A percentile compares a stretch with the other conserved stretches of the same genome.
These are phyloP conservation scores for Apomyelois bistriatella DNA, from an alignment of 2,888 invertebrate genomes.

Conservation along the genomic window DNA sequence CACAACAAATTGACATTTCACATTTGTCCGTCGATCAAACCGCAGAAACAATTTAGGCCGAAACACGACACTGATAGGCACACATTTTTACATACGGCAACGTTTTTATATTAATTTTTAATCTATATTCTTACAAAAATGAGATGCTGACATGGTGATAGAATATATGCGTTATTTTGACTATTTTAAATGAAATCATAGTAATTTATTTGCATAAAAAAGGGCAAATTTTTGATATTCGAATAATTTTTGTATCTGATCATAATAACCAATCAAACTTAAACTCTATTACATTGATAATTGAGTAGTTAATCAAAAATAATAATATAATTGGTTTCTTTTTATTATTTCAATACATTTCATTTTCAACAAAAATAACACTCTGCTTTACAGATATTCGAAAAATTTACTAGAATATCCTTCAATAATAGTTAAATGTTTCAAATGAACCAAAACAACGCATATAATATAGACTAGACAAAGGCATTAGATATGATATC, in stretches of 20 bases:
- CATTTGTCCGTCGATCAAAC: conserved; percentile 27
- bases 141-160: conserved; percentile 19
- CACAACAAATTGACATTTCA: neutral
- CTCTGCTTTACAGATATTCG: too few species aligned
- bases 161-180: conserved; percentile 3
- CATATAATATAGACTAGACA: conserved; percentile 34
- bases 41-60: conserved; percentile 36
- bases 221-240: too few species aligned
- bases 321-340: too few species aligned
- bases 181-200: neutral
- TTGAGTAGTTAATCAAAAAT: too few species aligned
- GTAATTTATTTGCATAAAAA: too few species aligned
- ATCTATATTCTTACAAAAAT: conserved; percentile 27
- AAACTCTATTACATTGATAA: too few species aligned
- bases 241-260: too few species aligned
- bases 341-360: too few species aligned
- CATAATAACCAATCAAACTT: too few species aligned
- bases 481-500: conserved; percentile 37
- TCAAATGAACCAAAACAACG: conserved; percentile 17
- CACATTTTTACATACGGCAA: conserved; percentile 30
- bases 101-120: conserved; percentile 21
- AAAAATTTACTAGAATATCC: too few species aligned
- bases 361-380: too few species aligned
- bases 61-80: conserved; percentile 45
- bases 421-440: neutral